Evolutionary conservation across 2,888 invertebrate genomes (phyloP).

Genomic region (Agriopis leucophaearia): DNA sequence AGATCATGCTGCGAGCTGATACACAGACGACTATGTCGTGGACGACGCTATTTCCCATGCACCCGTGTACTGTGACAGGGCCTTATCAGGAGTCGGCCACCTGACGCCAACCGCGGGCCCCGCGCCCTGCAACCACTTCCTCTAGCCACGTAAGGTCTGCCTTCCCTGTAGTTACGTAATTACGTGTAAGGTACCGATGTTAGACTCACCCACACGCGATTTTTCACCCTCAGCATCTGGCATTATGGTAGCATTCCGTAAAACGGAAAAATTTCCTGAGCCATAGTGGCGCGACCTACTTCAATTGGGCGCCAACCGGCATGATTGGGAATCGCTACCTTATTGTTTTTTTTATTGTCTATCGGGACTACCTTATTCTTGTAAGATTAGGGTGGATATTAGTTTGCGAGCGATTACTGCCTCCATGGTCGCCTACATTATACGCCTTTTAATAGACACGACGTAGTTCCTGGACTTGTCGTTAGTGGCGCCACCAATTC

Average conservation of each 20-base stretch:
- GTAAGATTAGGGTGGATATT: background rate
- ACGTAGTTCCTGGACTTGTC: constrained; percentile 71
- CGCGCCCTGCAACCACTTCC: constrained; percentile 56
- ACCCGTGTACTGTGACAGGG: constrained; percentile 94
- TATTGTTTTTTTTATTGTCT: no score
- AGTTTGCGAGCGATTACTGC: background rate
- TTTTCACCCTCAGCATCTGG: background rate
- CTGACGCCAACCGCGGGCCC: constrained; percentile 69
- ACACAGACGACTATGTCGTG: constrained; percentile 93
- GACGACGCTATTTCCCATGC: constrained; percentile 95
- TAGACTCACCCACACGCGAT: background rate
- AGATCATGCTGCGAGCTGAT: constrained; percentile 85
- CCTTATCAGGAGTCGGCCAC: constrained; percentile 91
- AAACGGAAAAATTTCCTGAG: no score
- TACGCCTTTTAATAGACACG: constrained; percentile 37
- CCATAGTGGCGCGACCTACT: no score
- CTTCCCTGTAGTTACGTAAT: constrained; percentile 29
- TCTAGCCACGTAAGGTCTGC: constrained; percentile 64
- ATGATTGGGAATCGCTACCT: no score
- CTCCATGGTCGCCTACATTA: background rate
- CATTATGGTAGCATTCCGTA: background rate
- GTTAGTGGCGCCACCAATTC: constrained; percentile 58
- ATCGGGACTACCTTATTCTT: no score
- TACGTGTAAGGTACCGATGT: constrained; percentile 6
- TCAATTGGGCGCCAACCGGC: no score